phyloP scores from a whole-genome alignment of 2,888 invertebrate genomes.

The Oscheius sp. region DNA sequence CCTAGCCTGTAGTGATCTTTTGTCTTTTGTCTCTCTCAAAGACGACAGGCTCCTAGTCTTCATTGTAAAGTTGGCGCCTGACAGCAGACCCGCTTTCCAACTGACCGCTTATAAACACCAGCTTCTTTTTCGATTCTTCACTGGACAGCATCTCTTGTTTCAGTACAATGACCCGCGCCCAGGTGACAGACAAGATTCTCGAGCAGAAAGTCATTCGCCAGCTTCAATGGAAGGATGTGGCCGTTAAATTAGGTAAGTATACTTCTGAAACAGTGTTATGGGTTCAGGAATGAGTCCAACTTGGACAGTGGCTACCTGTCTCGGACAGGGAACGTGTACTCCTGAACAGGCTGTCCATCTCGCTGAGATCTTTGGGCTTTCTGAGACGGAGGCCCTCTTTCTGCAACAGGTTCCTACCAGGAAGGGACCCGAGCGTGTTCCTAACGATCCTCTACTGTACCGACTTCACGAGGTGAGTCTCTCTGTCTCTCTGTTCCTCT shows the following conservation, averaged over 20 bases:
- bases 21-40: background rate
- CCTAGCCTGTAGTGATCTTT: too few relatives aligned
- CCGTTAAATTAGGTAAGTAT: background rate
- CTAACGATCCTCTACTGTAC: conserved; percentile 28
- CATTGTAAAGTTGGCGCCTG: background rate
- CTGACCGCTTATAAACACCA: background rate
- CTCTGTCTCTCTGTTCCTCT: background rate
- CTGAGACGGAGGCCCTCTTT: conserved; percentile 1
- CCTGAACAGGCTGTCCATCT: conserved; percentile 17
- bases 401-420: conserved; percentile 28
- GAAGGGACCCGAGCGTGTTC: conserved; percentile 24
- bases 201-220: conserved; percentile 12
- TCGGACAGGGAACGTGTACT: conserved; percentile 24
- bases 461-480: conserved; percentile 22
- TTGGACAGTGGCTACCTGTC: conserved; percentile 30
- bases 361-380: conserved; percentile 19
- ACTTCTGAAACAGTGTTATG: background rate
- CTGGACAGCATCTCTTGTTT: background rate
- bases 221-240: conserved; percentile 21
- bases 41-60: background rate
- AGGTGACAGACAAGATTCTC: conserved; percentile 30
- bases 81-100: background rate
- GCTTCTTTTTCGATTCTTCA: background rate
- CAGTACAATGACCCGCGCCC: conserved; percentile 19
- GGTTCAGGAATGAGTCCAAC: conserved; percentile 22